Conservation (phyloP, 2,797 vertebrate species). For the Semaprochilodus insignis region DNA sequence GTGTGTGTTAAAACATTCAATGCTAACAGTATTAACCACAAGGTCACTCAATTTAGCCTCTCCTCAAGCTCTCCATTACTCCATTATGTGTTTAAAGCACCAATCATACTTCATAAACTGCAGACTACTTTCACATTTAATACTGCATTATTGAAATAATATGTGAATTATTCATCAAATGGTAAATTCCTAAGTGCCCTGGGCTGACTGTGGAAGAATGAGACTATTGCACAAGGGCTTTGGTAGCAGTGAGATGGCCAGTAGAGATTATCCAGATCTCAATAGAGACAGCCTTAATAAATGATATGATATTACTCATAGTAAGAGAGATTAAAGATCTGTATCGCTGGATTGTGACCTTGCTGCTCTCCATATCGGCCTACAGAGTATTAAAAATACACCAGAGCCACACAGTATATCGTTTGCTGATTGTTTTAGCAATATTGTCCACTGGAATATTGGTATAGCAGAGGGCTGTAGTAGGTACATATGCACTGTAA, state of each 20-base stretch:
- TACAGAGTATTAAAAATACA: not conserved
- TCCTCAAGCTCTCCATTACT: conserved; percentile 44
- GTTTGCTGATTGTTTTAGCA: not conserved
- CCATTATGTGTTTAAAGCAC: conserved; percentile 52
- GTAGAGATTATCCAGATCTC: conserved; percentile 14
- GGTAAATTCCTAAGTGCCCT: conserved; percentile 37
- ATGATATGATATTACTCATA: conserved; percentile 25
- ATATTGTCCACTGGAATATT: not conserved
- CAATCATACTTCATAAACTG: conserved; percentile 45
- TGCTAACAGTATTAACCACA: conserved; percentile 58
- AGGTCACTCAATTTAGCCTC: conserved; percentile 55
- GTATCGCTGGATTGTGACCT: not conserved
- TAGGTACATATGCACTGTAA: not conserved
- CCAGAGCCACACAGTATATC: not conserved
- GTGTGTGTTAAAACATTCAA: conserved; percentile 51
- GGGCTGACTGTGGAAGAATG: conserved; percentile 14
- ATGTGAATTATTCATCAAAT: conserved; percentile 50
- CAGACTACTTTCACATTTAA: conserved; percentile 35
- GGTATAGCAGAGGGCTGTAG: too few species aligned
- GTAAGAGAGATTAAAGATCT: not conserved
- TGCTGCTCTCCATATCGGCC: not conserved
- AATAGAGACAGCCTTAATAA: not conserved
- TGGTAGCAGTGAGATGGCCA: not conserved
- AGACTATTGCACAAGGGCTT: not conserved
- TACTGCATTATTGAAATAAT: conserved; percentile 47